A percentile compares a stretch with the other conserved stretches of the same genome.
These are phyloP conservation scores for Cecidostiba fungosa DNA, from an alignment of 2,888 invertebrate species.

Conservation along the genomic window DNA sequence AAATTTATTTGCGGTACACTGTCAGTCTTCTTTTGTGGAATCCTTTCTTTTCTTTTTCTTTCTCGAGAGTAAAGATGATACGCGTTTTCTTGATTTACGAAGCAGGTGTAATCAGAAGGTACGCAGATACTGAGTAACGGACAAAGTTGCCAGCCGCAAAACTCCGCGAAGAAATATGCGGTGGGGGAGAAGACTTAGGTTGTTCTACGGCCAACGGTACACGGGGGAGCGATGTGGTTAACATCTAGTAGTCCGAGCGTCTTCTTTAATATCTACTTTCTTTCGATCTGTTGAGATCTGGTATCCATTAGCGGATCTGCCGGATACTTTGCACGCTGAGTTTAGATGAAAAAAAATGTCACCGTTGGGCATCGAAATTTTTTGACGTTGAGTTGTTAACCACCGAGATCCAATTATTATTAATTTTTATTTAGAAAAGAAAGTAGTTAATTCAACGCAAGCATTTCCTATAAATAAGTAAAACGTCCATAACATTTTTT, in stretches of 20 bases:
- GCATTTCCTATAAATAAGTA: no score
- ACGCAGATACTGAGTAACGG: neutral
- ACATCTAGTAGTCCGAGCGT: constrained; percentile 46
- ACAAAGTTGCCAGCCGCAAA: neutral
- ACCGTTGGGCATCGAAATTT: neutral
- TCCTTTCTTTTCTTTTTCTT: neutral
- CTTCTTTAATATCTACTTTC: constrained; percentile 26
- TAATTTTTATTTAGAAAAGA: no score
- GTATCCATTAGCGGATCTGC: constrained; percentile 47
- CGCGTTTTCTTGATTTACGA: neutral
- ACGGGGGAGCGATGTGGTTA: constrained; percentile 49
- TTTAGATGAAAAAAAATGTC: constrained; percentile 13
- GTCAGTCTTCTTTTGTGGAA: neutral
- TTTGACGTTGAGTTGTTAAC: constrained; percentile 12
- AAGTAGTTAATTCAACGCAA: no score
- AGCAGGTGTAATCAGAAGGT: constrained; percentile 29
- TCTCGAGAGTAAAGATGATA: neutral
- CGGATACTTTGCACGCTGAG: neutral
- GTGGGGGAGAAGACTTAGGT: neutral
- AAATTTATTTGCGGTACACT: neutral
- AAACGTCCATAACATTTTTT: no score
- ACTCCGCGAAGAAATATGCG: neutral
- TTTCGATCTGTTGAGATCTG: constrained; percentile 49
- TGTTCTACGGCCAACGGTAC: constrained; percentile 39
- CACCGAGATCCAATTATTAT: no score